Conservation (phyloP, 2,888 invertebrate genomes). For the Ophioninae sp. region DNA sequence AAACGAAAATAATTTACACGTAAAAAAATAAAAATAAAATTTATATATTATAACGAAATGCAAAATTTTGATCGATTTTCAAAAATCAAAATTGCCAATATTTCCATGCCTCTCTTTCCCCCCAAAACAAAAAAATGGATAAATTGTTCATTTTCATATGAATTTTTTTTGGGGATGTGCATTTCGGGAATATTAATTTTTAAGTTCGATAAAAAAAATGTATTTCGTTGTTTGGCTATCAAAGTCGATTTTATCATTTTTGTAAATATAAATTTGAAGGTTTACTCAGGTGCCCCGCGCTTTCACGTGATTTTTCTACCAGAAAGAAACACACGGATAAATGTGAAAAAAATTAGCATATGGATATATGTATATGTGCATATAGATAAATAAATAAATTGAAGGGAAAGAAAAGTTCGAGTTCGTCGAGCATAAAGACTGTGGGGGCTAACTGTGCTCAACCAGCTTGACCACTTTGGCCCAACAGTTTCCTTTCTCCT, state of each 20-base stretch:
- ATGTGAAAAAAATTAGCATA: not conserved
- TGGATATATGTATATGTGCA: not conserved
- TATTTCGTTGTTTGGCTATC: slow-evolving; percentile 18
- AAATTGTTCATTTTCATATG: too few relatives aligned
- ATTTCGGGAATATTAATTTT: too few relatives aligned
- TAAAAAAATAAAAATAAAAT: too few relatives aligned
- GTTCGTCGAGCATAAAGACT: slow-evolving; percentile 61
- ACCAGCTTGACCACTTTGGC: slow-evolving; percentile 57
- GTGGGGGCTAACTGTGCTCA: slow-evolving; percentile 50
- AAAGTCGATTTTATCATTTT: slow-evolving; percentile 28
- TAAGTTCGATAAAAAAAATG: not conserved
- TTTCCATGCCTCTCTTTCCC: too few relatives aligned
- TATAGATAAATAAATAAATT: slow-evolving; percentile 14
- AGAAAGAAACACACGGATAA: slow-evolving; percentile 44
- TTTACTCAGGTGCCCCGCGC: slow-evolving; percentile 54
- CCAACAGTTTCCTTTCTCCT: slow-evolving; percentile 58
- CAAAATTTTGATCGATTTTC: too few relatives aligned
- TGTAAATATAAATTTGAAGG: slow-evolving; percentile 40
- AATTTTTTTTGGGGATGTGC: too few relatives aligned
- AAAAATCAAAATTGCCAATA: too few relatives aligned
- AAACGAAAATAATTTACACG: too few relatives aligned
- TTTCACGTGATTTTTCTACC: slow-evolving; percentile 44
- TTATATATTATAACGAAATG: too few relatives aligned
- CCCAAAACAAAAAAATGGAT: too few relatives aligned
- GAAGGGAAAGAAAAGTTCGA: slow-evolving; percentile 54